Base-by-base conservation (phyloP, 2,888 invertebrate genomes). In the Brachycybe producta region DNA sequence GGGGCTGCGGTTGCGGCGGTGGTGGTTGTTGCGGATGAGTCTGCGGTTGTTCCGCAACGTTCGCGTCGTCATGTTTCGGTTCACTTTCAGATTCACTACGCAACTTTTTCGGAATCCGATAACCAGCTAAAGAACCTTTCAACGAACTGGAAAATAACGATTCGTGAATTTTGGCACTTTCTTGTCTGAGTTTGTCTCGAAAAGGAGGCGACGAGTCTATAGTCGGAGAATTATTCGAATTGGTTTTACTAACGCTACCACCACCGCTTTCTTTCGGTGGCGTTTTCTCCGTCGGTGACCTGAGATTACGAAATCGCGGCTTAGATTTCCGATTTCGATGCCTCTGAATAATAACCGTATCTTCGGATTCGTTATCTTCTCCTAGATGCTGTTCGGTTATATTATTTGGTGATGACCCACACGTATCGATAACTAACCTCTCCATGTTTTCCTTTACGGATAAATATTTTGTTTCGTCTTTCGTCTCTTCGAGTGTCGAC, bases 81-180 rank as follows among this genome's bases (percentile, higher is more conserved):
- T 40, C 40, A 23, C 50, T 26, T n/a, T 50, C 36, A 7, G 50
- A 32, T 19, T 50, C 50, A 7, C 32, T 36, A 5, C 43, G 32
- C 13, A 27, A 32, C 27, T 51, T 51, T 38, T 51, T 51, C 2
- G 51, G 51, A n/a, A 51, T 51, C 13, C 51, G 35, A 17, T 51
- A 51, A 2, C 51, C 51, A 17, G 39, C 38, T 24, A 51, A 23
- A 2, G 36, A 41, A 11, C 41, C 40, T 27, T 47, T 52, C 28
- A 46, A 11, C 15, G 40, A 26, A 38, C 26, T 52, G 21, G 52
- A 35, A 40, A 52, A 52, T 23, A 52, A 41, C 32, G 52, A 47
- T 46, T 52, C 47, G 17, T 47, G 46, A 23, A 52, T 34, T 41
- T 52, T 52, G 15, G 30, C 47, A 35, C 52, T 47, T 26, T 52